Evolutionary conservation across 2,888 invertebrate genomes (phyloP), one percentile per base, ranked within the genome.

Genomic region (Melinopterus prodromus): DNA sequence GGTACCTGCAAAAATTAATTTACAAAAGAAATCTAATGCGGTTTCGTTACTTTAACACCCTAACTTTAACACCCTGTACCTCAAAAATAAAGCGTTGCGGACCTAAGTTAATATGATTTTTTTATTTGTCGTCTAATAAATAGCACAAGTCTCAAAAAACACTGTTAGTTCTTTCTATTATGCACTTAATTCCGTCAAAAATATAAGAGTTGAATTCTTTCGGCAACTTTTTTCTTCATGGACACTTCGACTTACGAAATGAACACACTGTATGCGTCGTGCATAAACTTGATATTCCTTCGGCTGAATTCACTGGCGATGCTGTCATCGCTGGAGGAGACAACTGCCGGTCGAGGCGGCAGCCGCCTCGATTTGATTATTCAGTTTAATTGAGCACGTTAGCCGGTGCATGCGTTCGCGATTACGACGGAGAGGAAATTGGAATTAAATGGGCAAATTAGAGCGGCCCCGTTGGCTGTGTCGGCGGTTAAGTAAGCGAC

Each of bases 301-400:
- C 80, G 81, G 80, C 78, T 80, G 81, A 82, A 82, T 83, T 83
- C 83, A 83, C 83, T 82, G 82, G 83, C 82, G 82, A 83, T 83
- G 83, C 80, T 83, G 83, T 83, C 83, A 83, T 83, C 83, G 82
- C 83, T 83, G 53, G 12, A 53, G 53, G 53, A 53, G 53, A 53
- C 53, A 53, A 53, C 53, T 82, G 83, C 81, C 75, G 74, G 36
- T 74, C 36, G 53, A 53, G 53, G 12, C 53, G 74, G 74, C 78
- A 71, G 79, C 70, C 76, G 78, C 76, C 79, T 76, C 75, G 81
- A 81, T 80, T 80, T 79, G 80, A 80, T 80, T 80, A 80, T 75
- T 78, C 75, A 15, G 71, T 16, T 16, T 80, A 80, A 80, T 80
- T 80, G 79, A 79, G 79, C 77, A 78, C 70, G 77, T 77, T 77